phyloP scores from a whole-genome alignment of 2,888 invertebrate species.

The Zygothrica quintamaculata region DNA sequence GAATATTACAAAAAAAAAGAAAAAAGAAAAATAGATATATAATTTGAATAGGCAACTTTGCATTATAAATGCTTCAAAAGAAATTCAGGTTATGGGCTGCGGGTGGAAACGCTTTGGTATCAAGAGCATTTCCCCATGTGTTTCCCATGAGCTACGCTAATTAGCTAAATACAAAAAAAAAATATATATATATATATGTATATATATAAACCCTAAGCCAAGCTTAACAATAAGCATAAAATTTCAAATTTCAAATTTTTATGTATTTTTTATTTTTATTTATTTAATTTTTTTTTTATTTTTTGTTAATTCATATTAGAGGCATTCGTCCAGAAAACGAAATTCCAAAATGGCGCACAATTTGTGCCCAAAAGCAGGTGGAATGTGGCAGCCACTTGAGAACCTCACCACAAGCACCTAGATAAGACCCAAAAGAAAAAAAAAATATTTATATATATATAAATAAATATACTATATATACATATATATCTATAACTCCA shows the following conservation, averaged over 20 bases:
- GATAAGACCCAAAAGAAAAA: conserved; percentile 53
- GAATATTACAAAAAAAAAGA: conserved; percentile 22
- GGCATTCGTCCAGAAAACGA: conserved; percentile 78
- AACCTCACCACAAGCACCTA: conserved; percentile 31
- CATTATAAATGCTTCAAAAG: conserved; percentile 72
- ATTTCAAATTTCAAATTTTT: conserved; percentile 60
- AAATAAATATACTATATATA: no score
- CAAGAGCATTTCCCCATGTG: conserved; percentile 58
- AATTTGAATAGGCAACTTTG: conserved; percentile 55
- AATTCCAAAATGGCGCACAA: conserved; percentile 69
- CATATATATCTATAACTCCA: no score
- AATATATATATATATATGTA: conserved; percentile 31
- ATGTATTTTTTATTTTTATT: conserved; percentile 40
- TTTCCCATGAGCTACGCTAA: conserved; percentile 75
- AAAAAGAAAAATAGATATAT: conserved; percentile 21
- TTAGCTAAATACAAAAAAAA: conserved; percentile 71
- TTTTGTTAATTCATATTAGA: conserved; percentile 76
- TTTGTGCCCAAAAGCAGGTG: conserved; percentile 58
- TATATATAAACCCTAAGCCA: conserved; percentile 20
- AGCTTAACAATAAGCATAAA: conserved; percentile 73
- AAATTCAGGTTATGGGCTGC: conserved; percentile 67
- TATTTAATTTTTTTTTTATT: conserved; percentile 9
- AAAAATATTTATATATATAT: no score
- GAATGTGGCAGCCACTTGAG: conserved; percentile 57
- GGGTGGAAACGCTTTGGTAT: conserved; percentile 51